Evolutionary conservation across 2,113 vertebrate species (phyloP).

Genomic region (Larimichthys polyactis): DNA sequence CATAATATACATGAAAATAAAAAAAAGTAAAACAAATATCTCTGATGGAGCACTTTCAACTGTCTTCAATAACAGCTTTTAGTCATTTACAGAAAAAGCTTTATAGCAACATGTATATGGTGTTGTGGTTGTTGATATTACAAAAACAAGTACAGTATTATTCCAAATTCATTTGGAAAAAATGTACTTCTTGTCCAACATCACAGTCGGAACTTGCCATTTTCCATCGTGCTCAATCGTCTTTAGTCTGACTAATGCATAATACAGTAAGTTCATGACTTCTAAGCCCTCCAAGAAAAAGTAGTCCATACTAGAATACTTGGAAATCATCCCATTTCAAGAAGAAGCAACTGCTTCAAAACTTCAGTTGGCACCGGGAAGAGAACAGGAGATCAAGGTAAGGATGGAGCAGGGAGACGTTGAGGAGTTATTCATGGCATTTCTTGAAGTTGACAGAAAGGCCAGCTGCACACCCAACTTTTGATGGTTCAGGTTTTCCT

Average conservation of each 20-base stretch:
- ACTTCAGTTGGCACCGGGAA: conserved; percentile 8
- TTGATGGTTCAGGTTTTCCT: not conserved
- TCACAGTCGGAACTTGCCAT: not conserved
- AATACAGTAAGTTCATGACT: not conserved
- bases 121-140: not conserved
- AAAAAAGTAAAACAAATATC: too few relatives aligned
- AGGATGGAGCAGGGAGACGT: not conserved
- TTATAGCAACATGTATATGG: too few relatives aligned
- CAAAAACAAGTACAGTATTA: not conserved
- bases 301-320: not conserved
- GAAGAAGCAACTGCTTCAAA: not conserved
- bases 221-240: not conserved
- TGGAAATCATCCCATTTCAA: conserved; percentile 11
- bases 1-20: too few relatives aligned
- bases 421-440: not conserved
- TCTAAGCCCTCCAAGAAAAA: not conserved
- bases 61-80: too few relatives aligned
- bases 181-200: not conserved
- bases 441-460: conserved; percentile 5
- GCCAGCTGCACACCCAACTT: not conserved
- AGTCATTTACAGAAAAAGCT: too few relatives aligned
- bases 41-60: too few relatives aligned
- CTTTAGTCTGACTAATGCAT: not conserved
- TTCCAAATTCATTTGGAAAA: not conserved
- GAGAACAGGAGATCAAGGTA: not conserved